These are phyloP conservation scores for Protomyctophum bolini DNA, from an alignment of 2,113 vertebrate genomes.

Conservation along the genomic window DNA sequence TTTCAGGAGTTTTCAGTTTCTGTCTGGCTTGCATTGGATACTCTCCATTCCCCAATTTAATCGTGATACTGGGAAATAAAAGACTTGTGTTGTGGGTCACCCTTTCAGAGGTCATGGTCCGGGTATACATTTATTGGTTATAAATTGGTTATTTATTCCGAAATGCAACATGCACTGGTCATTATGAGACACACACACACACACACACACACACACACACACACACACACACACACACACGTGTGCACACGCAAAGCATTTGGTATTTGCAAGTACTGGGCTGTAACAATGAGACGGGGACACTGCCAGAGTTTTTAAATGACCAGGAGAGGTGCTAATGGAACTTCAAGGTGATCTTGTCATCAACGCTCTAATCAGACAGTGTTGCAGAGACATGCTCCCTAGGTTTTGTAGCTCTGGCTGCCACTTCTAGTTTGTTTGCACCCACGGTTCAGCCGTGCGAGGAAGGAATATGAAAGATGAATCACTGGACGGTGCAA, in stretches of 20 bases:
- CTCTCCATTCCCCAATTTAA: too few relatives aligned
- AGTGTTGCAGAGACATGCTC: constrained; percentile 12
- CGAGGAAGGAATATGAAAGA: too few relatives aligned
- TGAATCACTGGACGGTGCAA: too few relatives aligned
- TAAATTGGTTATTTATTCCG: constrained; percentile 4
- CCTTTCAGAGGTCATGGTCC: constrained; percentile 14
- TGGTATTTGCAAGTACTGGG: too few relatives aligned
- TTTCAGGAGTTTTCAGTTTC: too few relatives aligned
- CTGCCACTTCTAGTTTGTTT: constrained; percentile 28
- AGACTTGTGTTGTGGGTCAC: neutral
- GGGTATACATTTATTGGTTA: constrained; percentile 12
- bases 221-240: too few relatives aligned
- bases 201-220: too few relatives aligned
- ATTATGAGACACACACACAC: too few relatives aligned
- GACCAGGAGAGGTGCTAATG: constrained; percentile 63
- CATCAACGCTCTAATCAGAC: constrained; percentile 48
- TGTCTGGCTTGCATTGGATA: too few relatives aligned
- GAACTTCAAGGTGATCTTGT: constrained; percentile 65
- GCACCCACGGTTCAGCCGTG: too few relatives aligned
- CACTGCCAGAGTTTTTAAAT: constrained; percentile 49
- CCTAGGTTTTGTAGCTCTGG: constrained; percentile 25
- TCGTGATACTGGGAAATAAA: too few relatives aligned
- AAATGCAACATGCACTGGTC: neutral
- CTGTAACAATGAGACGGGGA: constrained; percentile 5
- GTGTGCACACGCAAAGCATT: too few relatives aligned